Percentiles rank a stretch among this genome's conserved stretches.
Evolutionary conservation across 2,113 vertebrate species (phyloP).

Genomic region (Progne subis): DNA sequence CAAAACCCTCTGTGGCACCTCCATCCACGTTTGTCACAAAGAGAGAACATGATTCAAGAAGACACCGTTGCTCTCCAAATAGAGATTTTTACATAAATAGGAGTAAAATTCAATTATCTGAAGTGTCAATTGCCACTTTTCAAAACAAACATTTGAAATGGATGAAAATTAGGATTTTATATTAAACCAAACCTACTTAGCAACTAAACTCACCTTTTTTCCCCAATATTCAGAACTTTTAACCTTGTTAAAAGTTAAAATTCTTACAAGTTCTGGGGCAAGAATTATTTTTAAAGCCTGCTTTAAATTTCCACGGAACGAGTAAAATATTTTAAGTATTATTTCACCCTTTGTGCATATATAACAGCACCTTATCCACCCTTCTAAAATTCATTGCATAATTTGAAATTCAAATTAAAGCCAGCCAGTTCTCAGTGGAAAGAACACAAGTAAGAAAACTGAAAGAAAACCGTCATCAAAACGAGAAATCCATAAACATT

Average conservation of each 20-base stretch:
- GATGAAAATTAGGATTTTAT: background rate
- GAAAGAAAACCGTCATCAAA: background rate
- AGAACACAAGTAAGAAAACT: background rate
- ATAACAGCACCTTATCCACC: background rate
- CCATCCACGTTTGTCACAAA: fast-evolving
- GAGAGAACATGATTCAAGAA: background rate
- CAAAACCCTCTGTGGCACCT: fast-evolving
- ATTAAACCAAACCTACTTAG: background rate
- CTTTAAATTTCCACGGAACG: background rate
- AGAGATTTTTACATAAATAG: background rate
- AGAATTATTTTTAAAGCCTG: background rate
- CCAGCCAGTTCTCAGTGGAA: background rate
- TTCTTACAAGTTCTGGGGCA: background rate
- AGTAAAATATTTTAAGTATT: background rate
- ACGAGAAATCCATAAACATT: background rate
- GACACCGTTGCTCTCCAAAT: background rate
- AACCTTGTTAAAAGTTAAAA: background rate
- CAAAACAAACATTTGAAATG: background rate
- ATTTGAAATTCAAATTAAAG: background rate
- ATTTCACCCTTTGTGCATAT: background rate
- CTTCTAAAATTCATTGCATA: background rate
- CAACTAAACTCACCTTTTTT: background rate
- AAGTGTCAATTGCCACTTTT: background rate
- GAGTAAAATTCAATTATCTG: background rate
- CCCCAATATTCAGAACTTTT: background rate